Evolutionary conservation across 2,113 vertebrate species (phyloP), one percentile per base, ranked within the genome.

Genomic region (Falcunculus frontatus): DNA sequence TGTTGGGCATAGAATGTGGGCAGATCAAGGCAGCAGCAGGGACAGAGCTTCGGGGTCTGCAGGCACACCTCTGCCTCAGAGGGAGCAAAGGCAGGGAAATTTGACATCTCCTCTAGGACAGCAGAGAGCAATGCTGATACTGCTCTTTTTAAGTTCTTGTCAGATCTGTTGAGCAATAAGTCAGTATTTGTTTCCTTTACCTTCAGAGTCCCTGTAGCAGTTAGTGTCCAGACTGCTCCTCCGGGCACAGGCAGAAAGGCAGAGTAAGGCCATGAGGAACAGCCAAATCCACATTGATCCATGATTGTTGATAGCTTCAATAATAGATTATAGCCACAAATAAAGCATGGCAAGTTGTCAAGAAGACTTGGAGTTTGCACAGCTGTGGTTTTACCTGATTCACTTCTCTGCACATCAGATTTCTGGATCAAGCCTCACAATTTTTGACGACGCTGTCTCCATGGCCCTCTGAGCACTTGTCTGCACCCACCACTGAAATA

Each of bases 1-100:
- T 41, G 16, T 2, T 1, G 30, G 6, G 12, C 23, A 4, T 0
- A 60, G 33, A 52, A 25, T 0, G 0, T 2, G 1, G n/a, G 11
- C 35, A 21, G 29, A 10, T 4, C 2, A 5, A 0, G 3, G 18
- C 44, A 55, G 33, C 37, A 29, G n/a, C 3, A 32, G 22, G 16
- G 19, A 56, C 52, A 22, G 20, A 78, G 46, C 37, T 10, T 4
- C 2, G 0, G 37, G 17, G 32, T 25, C 46, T 62, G 41, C 2
- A 0, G 2, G 23, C 14, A 9, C 64, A 59, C 18, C 44, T 4
- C 46, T 30, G 29, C 59, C 47, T 67, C 73, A 65, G 55, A 41
- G 29, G 25, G 10, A 69, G 59, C 6, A 1, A 25, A 29, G 50
- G 23, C 47, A 37, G 37, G 5, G 3, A 50, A 44, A 35, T 0